Evolutionary conservation across 2,113 vertebrate species (phyloP).

Genomic region (Mixornis gularis): DNA sequence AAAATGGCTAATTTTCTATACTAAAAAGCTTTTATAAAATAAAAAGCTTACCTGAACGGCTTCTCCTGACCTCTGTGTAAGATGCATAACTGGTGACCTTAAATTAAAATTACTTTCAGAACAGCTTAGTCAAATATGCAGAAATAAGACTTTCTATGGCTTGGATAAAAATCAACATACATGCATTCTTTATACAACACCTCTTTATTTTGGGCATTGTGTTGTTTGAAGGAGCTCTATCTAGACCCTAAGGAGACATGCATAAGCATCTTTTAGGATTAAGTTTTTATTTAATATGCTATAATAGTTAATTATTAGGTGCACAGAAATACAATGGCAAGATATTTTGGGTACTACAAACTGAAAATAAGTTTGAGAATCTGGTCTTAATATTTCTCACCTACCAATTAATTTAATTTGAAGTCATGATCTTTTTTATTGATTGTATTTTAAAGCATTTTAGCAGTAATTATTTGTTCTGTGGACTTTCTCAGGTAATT

Average conservation of each 20-base stretch:
- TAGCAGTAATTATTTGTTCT: background rate
- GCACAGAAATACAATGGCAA: background rate
- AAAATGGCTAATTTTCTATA: background rate
- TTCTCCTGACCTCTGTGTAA: background rate
- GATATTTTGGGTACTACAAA: background rate
- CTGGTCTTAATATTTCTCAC: background rate
- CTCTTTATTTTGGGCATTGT: background rate
- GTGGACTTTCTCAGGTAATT: background rate
- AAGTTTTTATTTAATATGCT: background rate
- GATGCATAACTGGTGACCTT: background rate
- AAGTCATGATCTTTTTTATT: background rate
- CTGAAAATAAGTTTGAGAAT: background rate
- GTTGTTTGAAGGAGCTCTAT: background rate
- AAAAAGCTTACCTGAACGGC: background rate
- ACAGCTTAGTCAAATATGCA: background rate
- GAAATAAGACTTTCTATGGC: background rate
- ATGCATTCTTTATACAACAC: background rate
- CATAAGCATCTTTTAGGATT: background rate
- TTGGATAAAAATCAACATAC: background rate
- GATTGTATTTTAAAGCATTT: background rate
- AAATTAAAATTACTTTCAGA: background rate
- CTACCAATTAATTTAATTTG: background rate
- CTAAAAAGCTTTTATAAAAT: background rate
- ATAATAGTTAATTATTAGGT: background rate
- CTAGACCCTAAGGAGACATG: background rate